phyloP scores from a whole-genome alignment of 2,113 vertebrate species.

The Eudorcas thomsonii region DNA sequence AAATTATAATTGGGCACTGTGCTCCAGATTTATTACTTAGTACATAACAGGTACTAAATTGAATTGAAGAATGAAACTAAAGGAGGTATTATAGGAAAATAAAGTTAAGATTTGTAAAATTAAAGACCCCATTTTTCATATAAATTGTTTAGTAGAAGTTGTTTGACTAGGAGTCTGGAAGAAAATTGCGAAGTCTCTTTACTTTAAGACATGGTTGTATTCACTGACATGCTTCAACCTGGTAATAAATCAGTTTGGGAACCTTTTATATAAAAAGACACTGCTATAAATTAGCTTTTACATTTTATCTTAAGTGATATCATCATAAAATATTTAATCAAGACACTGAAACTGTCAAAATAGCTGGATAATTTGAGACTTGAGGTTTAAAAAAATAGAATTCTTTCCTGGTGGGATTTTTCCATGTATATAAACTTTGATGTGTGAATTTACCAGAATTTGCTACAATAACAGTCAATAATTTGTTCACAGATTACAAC shows the following conservation, averaged over 20 bases:
- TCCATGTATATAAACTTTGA: slow-evolving; percentile 24
- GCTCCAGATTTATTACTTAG: slow-evolving; percentile 48
- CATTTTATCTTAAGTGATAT: slow-evolving; percentile 64
- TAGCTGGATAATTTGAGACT: slow-evolving; percentile 46
- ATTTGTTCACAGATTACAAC: slow-evolving; percentile 33
- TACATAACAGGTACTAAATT: slow-evolving; percentile 32
- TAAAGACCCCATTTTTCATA: slow-evolving; percentile 48
- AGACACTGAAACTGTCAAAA: slow-evolving; percentile 66
- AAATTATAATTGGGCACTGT: slow-evolving; percentile 35
- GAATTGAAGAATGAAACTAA: slow-evolving; percentile 43
- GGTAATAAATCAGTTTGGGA: slow-evolving; percentile 58
- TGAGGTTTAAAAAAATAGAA: not conserved
- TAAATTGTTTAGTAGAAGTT: slow-evolving; percentile 47
- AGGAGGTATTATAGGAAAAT: slow-evolving; percentile 41
- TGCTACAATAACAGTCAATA: slow-evolving; percentile 15
- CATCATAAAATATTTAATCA: slow-evolving; percentile 73
- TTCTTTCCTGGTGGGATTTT: slow-evolving; percentile 32
- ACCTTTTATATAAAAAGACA: slow-evolving; percentile 54
- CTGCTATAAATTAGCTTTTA: slow-evolving; percentile 66
- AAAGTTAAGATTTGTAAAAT: slow-evolving; percentile 37
- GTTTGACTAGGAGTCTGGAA: not conserved
- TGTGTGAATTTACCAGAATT: slow-evolving; percentile 19
- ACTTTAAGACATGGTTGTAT: slow-evolving; percentile 31
- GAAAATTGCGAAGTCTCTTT: slow-evolving; percentile 29
- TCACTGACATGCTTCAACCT: slow-evolving; percentile 34